A percentile compares a stretch with the other conserved stretches of the same genome.
Conservation (phyloP, 35 echinoderm and acorn worm genomes). For the Ptychodera flava region DNA sequence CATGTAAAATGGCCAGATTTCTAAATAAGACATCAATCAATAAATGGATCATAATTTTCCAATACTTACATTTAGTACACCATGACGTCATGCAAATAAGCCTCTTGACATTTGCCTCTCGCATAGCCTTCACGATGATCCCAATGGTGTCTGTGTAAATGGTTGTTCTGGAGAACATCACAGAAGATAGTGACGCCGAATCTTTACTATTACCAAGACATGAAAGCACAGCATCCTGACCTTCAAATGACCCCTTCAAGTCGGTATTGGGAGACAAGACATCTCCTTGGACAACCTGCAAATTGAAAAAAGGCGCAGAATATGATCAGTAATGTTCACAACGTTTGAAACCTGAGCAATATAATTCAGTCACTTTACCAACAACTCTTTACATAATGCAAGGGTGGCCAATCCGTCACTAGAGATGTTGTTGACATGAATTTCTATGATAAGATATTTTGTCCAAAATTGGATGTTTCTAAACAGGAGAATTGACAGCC, state of each 20-base stretch:
- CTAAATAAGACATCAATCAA: background rate
- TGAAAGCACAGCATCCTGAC: conserved; percentile 37
- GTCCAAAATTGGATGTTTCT: too few species aligned
- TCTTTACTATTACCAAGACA: too few species aligned
- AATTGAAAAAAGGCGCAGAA: too few species aligned
- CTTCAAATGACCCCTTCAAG: conserved; percentile 16
- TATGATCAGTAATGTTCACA: too few species aligned
- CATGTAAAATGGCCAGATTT: background rate
- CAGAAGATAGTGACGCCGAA: too few species aligned
- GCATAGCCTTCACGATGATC: conserved; percentile 48
- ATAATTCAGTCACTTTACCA: too few species aligned
- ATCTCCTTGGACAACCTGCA: conserved; percentile 51
- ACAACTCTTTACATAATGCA: too few species aligned
- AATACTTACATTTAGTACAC: conserved; percentile 43
- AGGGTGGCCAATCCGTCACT: too few species aligned
- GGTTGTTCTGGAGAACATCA: background rate
- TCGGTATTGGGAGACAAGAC: conserved; percentile 17
- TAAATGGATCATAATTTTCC: background rate
- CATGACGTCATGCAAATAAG: conserved; percentile 51
- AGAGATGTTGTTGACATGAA: too few species aligned
- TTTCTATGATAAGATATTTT: too few species aligned
- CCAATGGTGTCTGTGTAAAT: conserved; percentile 58
- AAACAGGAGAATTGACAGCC: too few species aligned
- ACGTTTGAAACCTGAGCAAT: too few species aligned
- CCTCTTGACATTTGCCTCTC: conserved; percentile 21